Base-by-base conservation (phyloP, 2,888 invertebrate species). In the Ophioninae sp. region DNA sequence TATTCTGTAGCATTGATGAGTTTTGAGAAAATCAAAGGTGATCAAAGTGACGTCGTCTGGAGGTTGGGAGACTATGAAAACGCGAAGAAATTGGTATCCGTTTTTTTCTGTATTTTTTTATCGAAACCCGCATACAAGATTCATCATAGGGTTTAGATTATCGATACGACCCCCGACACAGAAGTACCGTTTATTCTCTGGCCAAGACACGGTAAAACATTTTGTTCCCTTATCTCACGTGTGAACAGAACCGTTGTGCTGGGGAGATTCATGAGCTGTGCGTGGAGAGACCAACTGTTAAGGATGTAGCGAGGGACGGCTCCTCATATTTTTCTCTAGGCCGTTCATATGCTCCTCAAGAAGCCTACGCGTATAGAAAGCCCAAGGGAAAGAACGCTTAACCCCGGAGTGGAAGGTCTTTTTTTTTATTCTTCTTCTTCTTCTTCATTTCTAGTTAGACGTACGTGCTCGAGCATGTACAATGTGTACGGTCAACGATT, bases 381-480 rank as follows among this genome's bases (percentile, higher is more conserved):
- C 58, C 64, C 41, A 56, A 63, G 75, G 77, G 71, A 59, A 69
- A 81, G 68, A 75, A 79, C 79, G 81, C 79, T 79, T 83, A 81
- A 79, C 77, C 84, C 77, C 58, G 81, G 74, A 79, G 81, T 73
- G 59, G 72, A 79, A 78, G 59, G 63, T 69, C 64, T 71, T 78
- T 77, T 76, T 58, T 78, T 78, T 74, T 78, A 0, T 41, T 44
- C 10, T 51, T 51, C 17, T 30, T 30, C 30, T 30, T 30, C 30
- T 30, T 30, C 30, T 30, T 10, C 51, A 51, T 51, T 83, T 74
- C 83, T 83, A 81, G 77, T 74, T 83, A 78, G 88, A 84, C 87
- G 88, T 89, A 89, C 88, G 87, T 90, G 88, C 87, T 89, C 86
- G 87, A 90, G 89, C 87, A 82, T 82, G 56, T 75, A 76, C 77